Base-by-base conservation (phyloP, 1,140 invertebrate species). In the Papilio machaon region DNA sequence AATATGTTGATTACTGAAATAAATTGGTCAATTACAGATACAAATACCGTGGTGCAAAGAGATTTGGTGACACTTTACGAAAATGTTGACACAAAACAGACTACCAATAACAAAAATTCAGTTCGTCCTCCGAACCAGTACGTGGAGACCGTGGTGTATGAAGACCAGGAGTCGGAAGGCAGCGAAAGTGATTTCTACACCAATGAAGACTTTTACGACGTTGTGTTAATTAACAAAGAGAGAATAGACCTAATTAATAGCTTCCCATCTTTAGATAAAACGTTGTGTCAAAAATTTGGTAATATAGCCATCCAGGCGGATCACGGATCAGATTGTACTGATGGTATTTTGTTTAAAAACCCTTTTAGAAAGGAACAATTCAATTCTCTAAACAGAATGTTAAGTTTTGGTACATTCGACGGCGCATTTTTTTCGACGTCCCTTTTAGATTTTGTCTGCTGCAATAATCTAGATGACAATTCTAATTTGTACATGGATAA, bases 401-500 rank as follows among this genome's bases (percentile, higher is more conserved):
- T 83, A 43, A 85, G 81, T 23, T 77, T 82, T 11, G 82, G 83
- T 6, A 81, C 85, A 47, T 82, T 86, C 1, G 85, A 88, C 23
- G 83, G 79, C 17, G 58, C 85, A 13, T 70, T 91, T n/a, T 76
- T 94, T 11, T 89, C 92, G 43, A 75, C 87, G 7, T 90, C 90
- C 5, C 75, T 94, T 49, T 60, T 94, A 17, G 91, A 94, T 82
- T 92, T 92, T 43, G 89, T 94, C 70, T 93, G 89, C 70, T 91
- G 89, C 82, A 93, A 92, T 79, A 86, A 91, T 1, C 81, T 91
- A 4, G 92, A 93, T 80, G 90, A 93, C 64, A 91, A 93, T 80
- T 90, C 89, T 47, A 91, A 89, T 75, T 91, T 93, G 83, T 90
- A 94, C 79, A 92, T 94, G 91, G 93, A 94, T 46, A 94, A 90